These are phyloP conservation scores for Scaptodrosophila latifasciaeformis DNA, from an alignment of 2,888 invertebrate species.

Conservation along the genomic window DNA sequence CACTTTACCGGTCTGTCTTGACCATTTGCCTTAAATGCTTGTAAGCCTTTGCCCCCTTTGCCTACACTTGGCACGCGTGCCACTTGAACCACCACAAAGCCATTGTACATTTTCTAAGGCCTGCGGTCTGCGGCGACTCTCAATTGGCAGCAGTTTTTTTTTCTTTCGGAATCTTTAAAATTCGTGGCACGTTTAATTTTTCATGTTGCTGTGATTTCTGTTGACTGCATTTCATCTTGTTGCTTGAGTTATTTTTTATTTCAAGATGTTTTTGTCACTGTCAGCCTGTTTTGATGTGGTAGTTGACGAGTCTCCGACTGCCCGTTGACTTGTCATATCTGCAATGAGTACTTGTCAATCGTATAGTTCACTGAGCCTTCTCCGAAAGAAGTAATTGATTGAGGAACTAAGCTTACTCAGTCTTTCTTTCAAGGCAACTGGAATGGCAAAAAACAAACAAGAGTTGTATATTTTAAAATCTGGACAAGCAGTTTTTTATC, in stretches of 20 bases:
- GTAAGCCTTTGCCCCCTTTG: constrained; percentile 27
- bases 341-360: constrained; percentile 63
- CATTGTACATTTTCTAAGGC: constrained; percentile 1
- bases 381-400: not conserved
- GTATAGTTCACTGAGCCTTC: constrained; percentile 24
- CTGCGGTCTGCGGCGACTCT: constrained; percentile 14
- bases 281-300: not conserved
- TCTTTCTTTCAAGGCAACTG: no score
- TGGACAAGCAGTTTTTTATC: no score
- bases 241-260: constrained; percentile 3
- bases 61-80: constrained; percentile 44
- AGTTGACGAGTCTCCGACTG: constrained; percentile 21
- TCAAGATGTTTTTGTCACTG: not conserved
- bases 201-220: constrained; percentile 15
- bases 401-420: not conserved
- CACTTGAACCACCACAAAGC: constrained; percentile 8
- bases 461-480: no score
- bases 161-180: no score
- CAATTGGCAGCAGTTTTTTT: constrained; percentile 20
- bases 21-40: constrained; percentile 11
- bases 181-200: constrained; percentile 42
- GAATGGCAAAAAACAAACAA: no score
- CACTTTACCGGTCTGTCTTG: constrained; percentile 3
- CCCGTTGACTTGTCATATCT: constrained; percentile 47
- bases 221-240: not conserved